Base-by-base conservation (phyloP, 2,113 vertebrate species). In the Anser brachyrhynchus region DNA sequence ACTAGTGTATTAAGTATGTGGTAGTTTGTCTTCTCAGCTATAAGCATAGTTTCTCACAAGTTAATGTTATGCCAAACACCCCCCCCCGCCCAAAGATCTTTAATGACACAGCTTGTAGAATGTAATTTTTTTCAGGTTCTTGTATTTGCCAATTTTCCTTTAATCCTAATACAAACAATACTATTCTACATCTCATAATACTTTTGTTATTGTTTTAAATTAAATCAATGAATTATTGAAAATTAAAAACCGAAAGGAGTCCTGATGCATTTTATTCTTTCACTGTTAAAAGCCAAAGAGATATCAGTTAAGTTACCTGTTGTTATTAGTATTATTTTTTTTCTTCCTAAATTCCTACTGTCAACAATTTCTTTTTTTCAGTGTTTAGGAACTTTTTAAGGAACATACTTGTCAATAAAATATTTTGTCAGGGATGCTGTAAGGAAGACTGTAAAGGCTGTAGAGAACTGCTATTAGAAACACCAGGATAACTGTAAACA, bases 51-150 rank as follows among this genome's bases (percentile, higher is more conserved):
- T 77, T 54, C 62, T 71, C 29, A 69, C 23, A 55, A 55, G 21
- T 65, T 65, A 44, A n/a, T 55, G 22, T 54, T 44, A 55, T 44
- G 54, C 49, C 22, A 23, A 51, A 13, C 49, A 12, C 21, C 11
- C 22, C 0, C 3, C 6, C 1, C 1, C 46, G 0, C 2, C 6
- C 1, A 0, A 22, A 46, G 5, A 54, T 44, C 49, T 82, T 84
- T 73, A 84, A 61, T 44, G 14, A 70, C 7, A 78, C 76, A 87
- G 6, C 13, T 37, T 75, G 21, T 29, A 19, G 44, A 67, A 62
- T 46, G 43, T 3, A 7, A 28, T 43, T 88, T 88, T 20, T 61
- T 46, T 18, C 65, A 65, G 21, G 69, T 37, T 70, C 19, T 43
- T 84, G 1, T 51, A 20, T 87, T 70, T 76, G 12, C 6, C 28